Conservation (phyloP, 1,140 invertebrate species). For the Pseudomyrmex pallidus region DNA sequence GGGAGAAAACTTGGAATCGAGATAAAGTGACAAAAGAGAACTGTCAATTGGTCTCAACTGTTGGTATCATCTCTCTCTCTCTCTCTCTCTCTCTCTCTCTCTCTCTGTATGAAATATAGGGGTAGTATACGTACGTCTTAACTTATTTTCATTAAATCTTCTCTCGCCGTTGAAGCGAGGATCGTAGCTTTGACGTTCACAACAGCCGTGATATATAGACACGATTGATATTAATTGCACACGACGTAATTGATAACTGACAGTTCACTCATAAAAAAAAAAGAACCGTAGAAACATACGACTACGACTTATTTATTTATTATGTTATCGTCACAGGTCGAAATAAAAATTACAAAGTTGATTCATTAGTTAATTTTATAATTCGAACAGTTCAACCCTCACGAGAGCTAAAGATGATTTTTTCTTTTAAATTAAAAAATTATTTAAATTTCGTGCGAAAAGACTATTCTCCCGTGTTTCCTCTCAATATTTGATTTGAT, state of each 20-base stretch:
- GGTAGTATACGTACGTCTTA: neutral
- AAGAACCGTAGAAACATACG: too few relatives aligned
- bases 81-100: too few relatives aligned
- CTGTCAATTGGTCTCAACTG: conserved; percentile 35
- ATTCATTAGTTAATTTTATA: too few relatives aligned
- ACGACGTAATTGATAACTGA: conserved; percentile 18
- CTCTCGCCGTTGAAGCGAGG: too few relatives aligned
- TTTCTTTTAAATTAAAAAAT: neutral
- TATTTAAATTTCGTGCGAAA: neutral
- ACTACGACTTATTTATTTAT: too few relatives aligned
- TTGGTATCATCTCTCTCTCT: conserved; percentile 15
- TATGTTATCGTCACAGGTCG: too few relatives aligned
- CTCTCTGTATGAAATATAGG: neutral
- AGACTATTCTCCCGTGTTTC: neutral
- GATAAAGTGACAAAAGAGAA: conserved; percentile 44
- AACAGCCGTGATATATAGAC: neutral
- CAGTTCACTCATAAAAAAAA: too few relatives aligned
- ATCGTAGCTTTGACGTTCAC: too few relatives aligned
- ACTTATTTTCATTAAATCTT: too few relatives aligned
- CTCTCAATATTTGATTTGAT: conserved; percentile 23
- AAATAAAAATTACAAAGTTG: too few relatives aligned
- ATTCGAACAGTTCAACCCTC: too few relatives aligned
- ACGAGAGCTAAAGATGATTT: too few relatives aligned
- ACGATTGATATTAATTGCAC: conserved; percentile 21
- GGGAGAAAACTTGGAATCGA: conserved; percentile 53